Evolutionary conservation across 2,888 invertebrate species (phyloP).

Genomic region (Agrilus mali): DNA sequence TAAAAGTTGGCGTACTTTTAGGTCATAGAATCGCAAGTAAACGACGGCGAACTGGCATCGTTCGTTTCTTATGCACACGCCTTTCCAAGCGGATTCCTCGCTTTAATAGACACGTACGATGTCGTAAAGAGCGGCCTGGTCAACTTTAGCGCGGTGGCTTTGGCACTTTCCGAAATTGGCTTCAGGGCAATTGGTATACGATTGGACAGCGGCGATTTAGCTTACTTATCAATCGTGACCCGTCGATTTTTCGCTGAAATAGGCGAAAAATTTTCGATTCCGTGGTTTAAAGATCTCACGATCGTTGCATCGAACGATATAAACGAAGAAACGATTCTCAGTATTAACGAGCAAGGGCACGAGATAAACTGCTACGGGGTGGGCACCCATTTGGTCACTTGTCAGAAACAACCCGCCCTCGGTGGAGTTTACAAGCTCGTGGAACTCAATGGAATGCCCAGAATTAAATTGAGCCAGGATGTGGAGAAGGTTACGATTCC

Average conservation of each 20-base stretch:
- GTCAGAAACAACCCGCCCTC: conserved; percentile 92
- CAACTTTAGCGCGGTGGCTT: conserved; percentile 91
- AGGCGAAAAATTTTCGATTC: conserved; percentile 57
- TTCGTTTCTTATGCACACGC: conserved; percentile 88
- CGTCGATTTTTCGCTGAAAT: conserved; percentile 69
- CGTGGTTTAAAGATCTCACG: conserved; percentile 74
- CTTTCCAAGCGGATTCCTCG: conserved; percentile 88
- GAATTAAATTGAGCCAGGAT: conserved; percentile 94
- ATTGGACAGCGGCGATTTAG: conserved; percentile 94
- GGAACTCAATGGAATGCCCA: conserved; percentile 77
- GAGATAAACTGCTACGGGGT: conserved; percentile 92
- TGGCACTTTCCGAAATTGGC: conserved; percentile 81
- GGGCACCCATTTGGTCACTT: conserved; percentile 96
- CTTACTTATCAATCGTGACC: conserved; percentile 82
- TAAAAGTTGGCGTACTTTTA: too few species aligned
- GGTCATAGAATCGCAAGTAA: conserved; percentile 66
- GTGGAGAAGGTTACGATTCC: conserved; percentile 97
- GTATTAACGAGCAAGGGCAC: conserved; percentile 92
- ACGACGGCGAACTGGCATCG: conserved; percentile 89
- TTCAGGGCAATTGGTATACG: conserved; percentile 83
- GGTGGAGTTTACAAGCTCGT: conserved; percentile 98
- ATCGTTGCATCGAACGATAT: conserved; percentile 98
- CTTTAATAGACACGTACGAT: conserved; percentile 97
- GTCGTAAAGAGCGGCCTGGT: conserved; percentile 92
- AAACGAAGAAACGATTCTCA: conserved; percentile 95